Evolutionary conservation across 2,888 invertebrate species (phyloP).

Genomic region (Cephus rjabovi): DNA sequence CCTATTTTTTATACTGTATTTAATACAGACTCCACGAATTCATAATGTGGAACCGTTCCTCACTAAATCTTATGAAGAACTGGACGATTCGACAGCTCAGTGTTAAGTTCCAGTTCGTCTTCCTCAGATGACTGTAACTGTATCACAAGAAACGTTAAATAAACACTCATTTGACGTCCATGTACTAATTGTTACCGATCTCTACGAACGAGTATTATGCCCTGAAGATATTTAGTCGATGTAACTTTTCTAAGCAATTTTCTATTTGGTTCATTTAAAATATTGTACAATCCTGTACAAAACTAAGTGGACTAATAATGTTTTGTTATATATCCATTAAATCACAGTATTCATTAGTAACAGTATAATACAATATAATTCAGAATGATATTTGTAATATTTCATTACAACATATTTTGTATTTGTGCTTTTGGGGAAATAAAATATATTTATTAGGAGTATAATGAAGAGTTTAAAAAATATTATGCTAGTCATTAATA

Average conservation of each 20-base stretch:
- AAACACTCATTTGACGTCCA: slow-evolving; percentile 38
- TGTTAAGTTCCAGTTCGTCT: background rate
- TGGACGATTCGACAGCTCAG: slow-evolving; percentile 7
- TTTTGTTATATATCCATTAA: background rate
- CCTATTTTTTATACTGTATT: background rate
- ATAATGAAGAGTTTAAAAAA: background rate
- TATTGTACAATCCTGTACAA: background rate
- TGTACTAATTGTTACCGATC: slow-evolving; percentile 59
- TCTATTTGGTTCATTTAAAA: background rate
- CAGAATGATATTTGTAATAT: background rate
- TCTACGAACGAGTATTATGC: slow-evolving; percentile 5
- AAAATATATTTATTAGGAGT: background rate
- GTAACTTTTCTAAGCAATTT: background rate
- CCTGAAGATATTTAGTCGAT: background rate
- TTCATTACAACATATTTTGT: background rate
- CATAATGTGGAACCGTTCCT: background rate
- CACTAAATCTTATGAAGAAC: slow-evolving; percentile 11
- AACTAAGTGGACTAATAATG: background rate
- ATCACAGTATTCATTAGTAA: background rate
- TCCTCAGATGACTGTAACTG: slow-evolving; percentile 52
- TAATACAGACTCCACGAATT: background rate
- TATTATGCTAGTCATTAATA: background rate
- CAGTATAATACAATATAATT: background rate
- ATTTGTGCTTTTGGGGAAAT: background rate
- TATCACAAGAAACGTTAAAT: slow-evolving; percentile 62